Percentiles rank a stretch among this genome's conserved stretches.
Conservation (phyloP, 2,888 invertebrate genomes). For the Drosophila borborema region DNA sequence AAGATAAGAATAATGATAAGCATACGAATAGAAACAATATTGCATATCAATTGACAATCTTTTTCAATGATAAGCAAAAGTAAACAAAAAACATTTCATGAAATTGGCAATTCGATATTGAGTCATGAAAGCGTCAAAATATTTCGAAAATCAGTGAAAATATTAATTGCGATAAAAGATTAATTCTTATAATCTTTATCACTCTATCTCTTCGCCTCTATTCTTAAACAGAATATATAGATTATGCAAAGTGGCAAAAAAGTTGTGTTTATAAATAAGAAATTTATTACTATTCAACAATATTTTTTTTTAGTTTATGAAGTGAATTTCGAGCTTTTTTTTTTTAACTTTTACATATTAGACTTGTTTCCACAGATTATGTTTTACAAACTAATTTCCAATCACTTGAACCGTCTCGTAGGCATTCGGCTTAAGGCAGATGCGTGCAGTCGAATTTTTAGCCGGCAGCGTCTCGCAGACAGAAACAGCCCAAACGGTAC, state of each 20-base stretch:
- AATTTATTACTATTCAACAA: too few relatives aligned
- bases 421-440: slow-evolving; percentile 24
- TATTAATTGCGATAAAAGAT: too few relatives aligned
- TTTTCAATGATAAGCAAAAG: not conserved
- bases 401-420: slow-evolving; percentile 13
- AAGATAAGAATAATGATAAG: not conserved
- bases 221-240: too few relatives aligned
- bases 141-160: too few relatives aligned
- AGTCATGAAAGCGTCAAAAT: too few relatives aligned
- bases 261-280: too few relatives aligned
- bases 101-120: too few relatives aligned
- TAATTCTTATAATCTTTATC: too few relatives aligned
- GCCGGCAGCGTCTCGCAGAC: slow-evolving; percentile 23
- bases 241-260: too few relatives aligned
- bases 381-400: slow-evolving; percentile 5
- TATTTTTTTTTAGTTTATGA: too few relatives aligned
- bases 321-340: not conserved
- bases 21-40: too few relatives aligned
- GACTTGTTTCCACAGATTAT: not conserved
- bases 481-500: not conserved
- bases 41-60: not conserved
- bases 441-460: not conserved
- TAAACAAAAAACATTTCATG: not conserved
- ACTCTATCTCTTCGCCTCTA: too few relatives aligned
- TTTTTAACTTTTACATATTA: not conserved